Evolutionary conservation across 2,888 invertebrate species (phyloP), one percentile per base, ranked within the genome.

Genomic region (Cyclophora punctaria): DNA sequence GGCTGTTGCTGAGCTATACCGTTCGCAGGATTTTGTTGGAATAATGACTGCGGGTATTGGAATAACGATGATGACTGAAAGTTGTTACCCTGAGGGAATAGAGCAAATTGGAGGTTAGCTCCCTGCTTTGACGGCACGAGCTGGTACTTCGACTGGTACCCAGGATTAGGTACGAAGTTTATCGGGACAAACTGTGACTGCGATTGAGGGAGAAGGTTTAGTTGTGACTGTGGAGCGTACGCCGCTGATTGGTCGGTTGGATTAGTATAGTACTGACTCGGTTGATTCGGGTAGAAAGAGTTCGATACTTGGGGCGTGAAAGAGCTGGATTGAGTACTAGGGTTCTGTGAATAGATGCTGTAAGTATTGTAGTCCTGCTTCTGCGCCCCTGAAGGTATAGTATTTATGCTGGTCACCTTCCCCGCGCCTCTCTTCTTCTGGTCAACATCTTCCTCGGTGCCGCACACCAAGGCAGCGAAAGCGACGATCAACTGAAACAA

Each of bases 361-460:
- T 86, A 89, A 0, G 81, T 80, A 50, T 83, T 80, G 51, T 83
- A 83, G n/a, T 89, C 89, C 34, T 78, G 80, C 48, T 89, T 89
- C 62, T 87, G 89, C 3, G 79, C 78, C 44, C 86, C 85, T 0
- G 81, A 78, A 2, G 85, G 78, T 5, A 89, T 82, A 0, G 85
- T 63, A 56, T 89, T 89, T 45, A 87, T 54, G 42, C 67, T 75
- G 7, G 73, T 80, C 3, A 77, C 69, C 57, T 85, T 85, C 4
- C 76, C 82, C 2, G 75, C 79, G 6, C 83, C 88, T 54, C 88
- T 71, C 58, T 89, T 89, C 69, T 86, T 89, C 59, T 80, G 82
- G 46, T 89, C 89, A 2, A 54, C 66, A 37, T 87, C 87, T 44
- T 88, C 87, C 48, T 88, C 88, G 41, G 75, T 80, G 42, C 77